phyloP scores from a whole-genome alignment of 2,888 invertebrate genomes.

The Tachina fera region DNA sequence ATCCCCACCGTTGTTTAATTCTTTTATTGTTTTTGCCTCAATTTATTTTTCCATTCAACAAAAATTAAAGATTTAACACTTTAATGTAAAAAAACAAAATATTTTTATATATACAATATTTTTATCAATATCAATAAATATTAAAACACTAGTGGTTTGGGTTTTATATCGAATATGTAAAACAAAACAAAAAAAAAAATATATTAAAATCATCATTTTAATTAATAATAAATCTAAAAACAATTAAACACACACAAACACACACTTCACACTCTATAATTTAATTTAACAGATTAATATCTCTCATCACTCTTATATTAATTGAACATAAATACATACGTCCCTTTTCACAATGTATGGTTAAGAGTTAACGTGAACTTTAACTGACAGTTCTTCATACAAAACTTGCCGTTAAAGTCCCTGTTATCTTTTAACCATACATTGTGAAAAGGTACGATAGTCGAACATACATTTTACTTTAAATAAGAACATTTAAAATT shows the following conservation, averaged over 20 bases:
- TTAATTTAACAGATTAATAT: conserved; percentile 60
- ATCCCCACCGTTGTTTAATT: conserved; percentile 54
- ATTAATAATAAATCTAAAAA: conserved; percentile 50
- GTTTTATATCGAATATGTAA: conserved; percentile 52
- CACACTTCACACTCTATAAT: conserved; percentile 50
- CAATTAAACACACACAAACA: conserved; percentile 34
- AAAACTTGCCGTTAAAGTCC: too few relatives aligned
- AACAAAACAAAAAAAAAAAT: conserved; percentile 57
- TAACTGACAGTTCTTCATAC: too few relatives aligned
- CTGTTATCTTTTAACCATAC: too few relatives aligned
- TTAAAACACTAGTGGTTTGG: conserved; percentile 67
- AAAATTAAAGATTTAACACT: conserved; percentile 40
- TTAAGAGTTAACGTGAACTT: too few relatives aligned
- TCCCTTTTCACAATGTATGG: too few relatives aligned
- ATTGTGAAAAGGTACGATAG: too few relatives aligned
- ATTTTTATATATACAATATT: conserved; percentile 23
- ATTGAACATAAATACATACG: not conserved
- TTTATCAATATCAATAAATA: conserved; percentile 39
- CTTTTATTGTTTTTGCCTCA: conserved; percentile 19
- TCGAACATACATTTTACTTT: conserved; percentile 26
- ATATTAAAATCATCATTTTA: conserved; percentile 58
- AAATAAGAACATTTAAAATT: conserved; percentile 36
- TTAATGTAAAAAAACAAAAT: conserved; percentile 53
- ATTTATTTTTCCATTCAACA: conserved; percentile 33
- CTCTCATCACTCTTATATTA: conserved; percentile 45